A percentile compares a stretch with the other conserved stretches of the same genome.
These are phyloP conservation scores for Drosophila lacertosa DNA, from an alignment of 1,140 invertebrate genomes.

Conservation along the genomic window DNA sequence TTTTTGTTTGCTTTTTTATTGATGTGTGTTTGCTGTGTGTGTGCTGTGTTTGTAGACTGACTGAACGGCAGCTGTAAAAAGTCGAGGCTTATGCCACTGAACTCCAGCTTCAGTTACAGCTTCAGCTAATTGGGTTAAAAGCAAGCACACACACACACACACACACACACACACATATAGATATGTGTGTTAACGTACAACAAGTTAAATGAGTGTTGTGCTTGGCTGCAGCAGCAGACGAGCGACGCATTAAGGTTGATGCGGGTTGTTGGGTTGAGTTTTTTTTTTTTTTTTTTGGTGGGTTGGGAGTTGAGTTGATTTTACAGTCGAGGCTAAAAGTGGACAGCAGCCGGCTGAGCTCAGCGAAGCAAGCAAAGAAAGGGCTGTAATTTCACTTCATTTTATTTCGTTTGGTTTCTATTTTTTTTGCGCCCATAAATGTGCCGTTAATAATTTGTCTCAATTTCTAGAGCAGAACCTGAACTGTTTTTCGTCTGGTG, in stretches of 20 bases:
- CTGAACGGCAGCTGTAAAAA: conserved; percentile 49
- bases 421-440: conserved; percentile 33
- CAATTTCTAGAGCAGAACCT: conserved; percentile 73
- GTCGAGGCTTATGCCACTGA: conserved; percentile 55
- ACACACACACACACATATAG: conserved; percentile 4
- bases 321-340: conserved; percentile 26
- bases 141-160: conserved; percentile 34
- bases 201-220: conserved; percentile 52
- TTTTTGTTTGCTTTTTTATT: conserved; percentile 24
- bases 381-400: conserved; percentile 63
- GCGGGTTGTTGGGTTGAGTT: conserved; percentile 20
- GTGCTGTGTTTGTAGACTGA: conserved; percentile 12
- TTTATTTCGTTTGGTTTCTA: conserved; percentile 16
- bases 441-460: conserved; percentile 76
- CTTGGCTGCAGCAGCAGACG: conserved; percentile 39
- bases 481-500: conserved; percentile 5
- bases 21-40: neutral
- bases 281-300: neutral
- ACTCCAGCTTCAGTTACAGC: conserved; percentile 49
- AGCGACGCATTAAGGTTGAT: conserved; percentile 49
- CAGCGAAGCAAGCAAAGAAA: conserved; percentile 60
- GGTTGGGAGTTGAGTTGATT: neutral
- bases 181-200: conserved; percentile 25
- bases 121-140: conserved; percentile 76
- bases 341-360: conserved; percentile 3